phyloP scores from a whole-genome alignment of 2,888 invertebrate species.

The Xestia xanthographa region DNA sequence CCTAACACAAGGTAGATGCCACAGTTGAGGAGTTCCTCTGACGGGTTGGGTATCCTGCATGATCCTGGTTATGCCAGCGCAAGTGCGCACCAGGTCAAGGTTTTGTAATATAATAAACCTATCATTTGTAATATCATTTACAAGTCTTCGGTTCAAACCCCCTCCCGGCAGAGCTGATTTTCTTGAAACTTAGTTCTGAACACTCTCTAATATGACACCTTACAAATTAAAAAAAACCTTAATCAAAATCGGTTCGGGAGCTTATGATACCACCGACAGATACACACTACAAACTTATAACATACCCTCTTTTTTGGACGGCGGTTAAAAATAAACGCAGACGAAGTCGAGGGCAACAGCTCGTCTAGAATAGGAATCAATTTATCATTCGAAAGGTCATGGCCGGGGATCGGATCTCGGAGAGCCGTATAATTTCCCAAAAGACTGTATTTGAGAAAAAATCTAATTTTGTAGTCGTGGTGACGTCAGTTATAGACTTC shows the following conservation, averaged over 20 bases:
- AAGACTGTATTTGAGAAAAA: conserved; percentile 45
- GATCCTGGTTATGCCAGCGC: background rate
- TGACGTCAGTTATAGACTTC: conserved; percentile 39
- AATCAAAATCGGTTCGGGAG: background rate
- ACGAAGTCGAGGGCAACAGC: background rate
- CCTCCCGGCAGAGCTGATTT: too few relatives aligned
- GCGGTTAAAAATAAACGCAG: background rate
- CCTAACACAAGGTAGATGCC: too few relatives aligned
- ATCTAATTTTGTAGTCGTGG: conserved; percentile 26
- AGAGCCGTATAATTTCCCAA: conserved; percentile 64
- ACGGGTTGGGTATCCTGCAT: background rate
- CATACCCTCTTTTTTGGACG: background rate
- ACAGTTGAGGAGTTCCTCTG: background rate
- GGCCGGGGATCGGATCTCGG: conserved; percentile 43
- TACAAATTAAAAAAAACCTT: background rate
- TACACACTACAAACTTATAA: background rate
- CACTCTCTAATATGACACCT: too few relatives aligned
- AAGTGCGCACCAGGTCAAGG: background rate
- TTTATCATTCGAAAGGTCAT: conserved; percentile 64
- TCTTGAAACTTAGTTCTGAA: too few relatives aligned
- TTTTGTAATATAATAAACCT: too few relatives aligned
- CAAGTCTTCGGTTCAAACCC: background rate
- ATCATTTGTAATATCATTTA: background rate
- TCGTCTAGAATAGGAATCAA: conserved; percentile 35
- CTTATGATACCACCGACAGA: background rate